phyloP scores from a whole-genome alignment of 2,113 vertebrate species.

The Athene noctua region DNA sequence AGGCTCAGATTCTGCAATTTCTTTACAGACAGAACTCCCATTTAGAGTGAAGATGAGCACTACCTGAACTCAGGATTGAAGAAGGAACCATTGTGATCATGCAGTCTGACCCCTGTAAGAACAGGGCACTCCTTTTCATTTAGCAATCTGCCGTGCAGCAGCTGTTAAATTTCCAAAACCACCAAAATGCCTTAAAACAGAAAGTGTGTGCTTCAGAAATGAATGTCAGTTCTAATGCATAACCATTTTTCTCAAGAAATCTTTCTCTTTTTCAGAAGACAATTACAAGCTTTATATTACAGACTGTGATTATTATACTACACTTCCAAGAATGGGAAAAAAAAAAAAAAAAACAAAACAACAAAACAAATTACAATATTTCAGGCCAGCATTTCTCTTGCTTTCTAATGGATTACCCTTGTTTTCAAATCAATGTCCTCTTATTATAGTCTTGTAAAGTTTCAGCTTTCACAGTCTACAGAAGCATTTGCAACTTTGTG shows the following conservation, averaged over 20 bases:
- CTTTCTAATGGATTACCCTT: conserved; percentile 63
- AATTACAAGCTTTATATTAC: conserved; percentile 4
- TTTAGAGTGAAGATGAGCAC: neutral
- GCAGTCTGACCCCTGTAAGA: conserved; percentile 6
- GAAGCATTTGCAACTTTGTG: conserved; percentile 29
- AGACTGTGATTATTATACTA: neutral
- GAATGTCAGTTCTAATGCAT: neutral
- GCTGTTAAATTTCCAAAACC: conserved; percentile 60
- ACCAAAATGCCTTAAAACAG: conserved; percentile 9
- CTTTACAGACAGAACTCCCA: neutral
- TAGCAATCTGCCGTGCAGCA: conserved; percentile 58
- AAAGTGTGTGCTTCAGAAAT: neutral
- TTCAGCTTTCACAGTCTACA: neutral
- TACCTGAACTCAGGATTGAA: neutral
- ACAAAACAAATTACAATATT: neutral
- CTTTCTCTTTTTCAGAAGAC: conserved; percentile 1
- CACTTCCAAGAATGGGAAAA: neutral
- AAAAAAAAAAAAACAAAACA: neutral
- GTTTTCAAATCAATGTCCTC: conserved; percentile 60
- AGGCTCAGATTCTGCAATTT: neutral
- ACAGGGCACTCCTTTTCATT: conserved; percentile 23
- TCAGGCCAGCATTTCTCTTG: conserved; percentile 35
- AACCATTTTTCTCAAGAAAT: conserved; percentile 16
- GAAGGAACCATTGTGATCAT: neutral
- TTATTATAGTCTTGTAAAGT: conserved; percentile 17